These are phyloP conservation scores for Chamaetylas fuelleborni DNA, from an alignment of 2,113 vertebrate species.

Conservation along the genomic window DNA sequence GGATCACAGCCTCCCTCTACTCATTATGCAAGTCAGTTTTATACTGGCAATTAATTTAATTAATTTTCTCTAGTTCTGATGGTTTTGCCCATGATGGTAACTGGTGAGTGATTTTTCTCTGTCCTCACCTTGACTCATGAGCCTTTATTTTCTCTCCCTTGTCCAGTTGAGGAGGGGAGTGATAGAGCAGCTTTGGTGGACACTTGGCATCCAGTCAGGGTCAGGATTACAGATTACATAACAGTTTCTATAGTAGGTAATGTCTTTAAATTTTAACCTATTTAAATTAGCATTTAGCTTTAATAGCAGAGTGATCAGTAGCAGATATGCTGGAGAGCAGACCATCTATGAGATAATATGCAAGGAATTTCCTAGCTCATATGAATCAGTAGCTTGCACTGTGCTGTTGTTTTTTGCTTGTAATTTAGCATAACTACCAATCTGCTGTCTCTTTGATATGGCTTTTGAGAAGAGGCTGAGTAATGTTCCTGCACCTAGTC, in stretches of 20 bases:
- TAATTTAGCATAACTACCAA: background rate
- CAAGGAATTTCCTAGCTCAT: background rate
- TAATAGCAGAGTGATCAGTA: background rate
- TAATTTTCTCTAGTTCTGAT: background rate
- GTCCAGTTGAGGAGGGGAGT: background rate
- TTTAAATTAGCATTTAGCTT: background rate
- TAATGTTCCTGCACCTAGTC: background rate
- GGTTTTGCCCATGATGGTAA: background rate
- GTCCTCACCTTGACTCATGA: background rate
- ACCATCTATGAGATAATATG: background rate
- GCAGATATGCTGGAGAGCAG: background rate
- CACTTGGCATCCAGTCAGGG: background rate
- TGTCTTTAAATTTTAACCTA: background rate
- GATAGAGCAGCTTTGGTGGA: background rate
- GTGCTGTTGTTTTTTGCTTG: background rate
- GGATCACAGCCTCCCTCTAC: background rate
- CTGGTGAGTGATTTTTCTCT: background rate
- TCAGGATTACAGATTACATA: background rate
- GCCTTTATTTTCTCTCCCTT: background rate
- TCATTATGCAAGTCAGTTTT: rapidly evolving
- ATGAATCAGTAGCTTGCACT: background rate
- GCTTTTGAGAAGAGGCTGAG: background rate
- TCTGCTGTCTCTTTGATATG: background rate
- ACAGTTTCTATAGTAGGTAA: background rate
- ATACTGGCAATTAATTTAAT: background rate